These are phyloP conservation scores for Conomelus anceps DNA, from an alignment of 2,888 invertebrate species.

Conservation along the genomic window DNA sequence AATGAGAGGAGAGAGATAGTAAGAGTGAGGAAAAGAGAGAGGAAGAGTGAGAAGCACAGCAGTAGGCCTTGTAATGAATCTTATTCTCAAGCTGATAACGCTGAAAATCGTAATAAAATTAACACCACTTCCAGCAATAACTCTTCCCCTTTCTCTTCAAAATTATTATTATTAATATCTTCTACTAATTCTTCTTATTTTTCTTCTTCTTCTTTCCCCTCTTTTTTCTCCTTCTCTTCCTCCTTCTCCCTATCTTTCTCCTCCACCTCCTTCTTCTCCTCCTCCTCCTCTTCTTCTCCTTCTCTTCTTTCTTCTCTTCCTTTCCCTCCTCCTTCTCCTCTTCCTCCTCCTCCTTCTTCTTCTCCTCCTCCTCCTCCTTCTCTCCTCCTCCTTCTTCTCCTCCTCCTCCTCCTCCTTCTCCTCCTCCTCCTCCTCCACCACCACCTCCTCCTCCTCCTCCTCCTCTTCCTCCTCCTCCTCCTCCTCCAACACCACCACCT, in stretches of 20 bases:
- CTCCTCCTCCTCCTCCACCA: not conserved
- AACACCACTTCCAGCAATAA: no score
- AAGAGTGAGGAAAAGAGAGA: no score
- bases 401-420: not conserved
- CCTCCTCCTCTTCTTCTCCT: constrained; percentile 2
- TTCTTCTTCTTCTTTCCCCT: no score
- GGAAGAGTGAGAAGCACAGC: no score
- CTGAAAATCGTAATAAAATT: no score
- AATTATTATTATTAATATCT: not conserved
- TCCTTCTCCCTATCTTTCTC: not conserved
- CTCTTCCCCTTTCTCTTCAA: not conserved
- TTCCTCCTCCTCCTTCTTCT: no score
- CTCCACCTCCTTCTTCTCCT: constrained; percentile 11
- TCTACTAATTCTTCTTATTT: not conserved
- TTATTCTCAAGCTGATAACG: no score
- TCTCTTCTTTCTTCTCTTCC: no score
- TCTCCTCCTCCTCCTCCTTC: constrained; percentile 10
- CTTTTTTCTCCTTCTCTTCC: no score
- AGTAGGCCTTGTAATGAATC: no score
- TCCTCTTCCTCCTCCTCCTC: not conserved
- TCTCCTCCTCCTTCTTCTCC: not conserved
- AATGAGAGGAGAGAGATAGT: no score
- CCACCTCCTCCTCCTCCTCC: not conserved
- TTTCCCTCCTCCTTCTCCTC: no score
- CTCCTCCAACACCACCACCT: not conserved